These are phyloP conservation scores for Lipophrys pholis DNA, from an alignment of 2,113 vertebrate genomes.

Conservation along the genomic window DNA sequence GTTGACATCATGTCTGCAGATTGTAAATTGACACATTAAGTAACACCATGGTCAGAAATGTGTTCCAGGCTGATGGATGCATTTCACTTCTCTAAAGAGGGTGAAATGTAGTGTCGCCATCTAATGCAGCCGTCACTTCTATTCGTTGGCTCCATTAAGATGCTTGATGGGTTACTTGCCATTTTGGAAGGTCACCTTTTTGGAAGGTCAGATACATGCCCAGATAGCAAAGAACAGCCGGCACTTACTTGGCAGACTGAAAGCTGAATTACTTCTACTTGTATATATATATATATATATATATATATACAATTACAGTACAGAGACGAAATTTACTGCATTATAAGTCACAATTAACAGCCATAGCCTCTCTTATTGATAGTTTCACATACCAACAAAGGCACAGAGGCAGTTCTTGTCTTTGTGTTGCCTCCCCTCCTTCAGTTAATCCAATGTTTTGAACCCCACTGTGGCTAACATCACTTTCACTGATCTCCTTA, in stretches of 20 bases:
- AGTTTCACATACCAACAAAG: not conserved
- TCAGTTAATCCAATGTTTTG: not conserved
- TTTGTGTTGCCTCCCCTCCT: not conserved
- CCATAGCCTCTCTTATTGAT: not conserved
- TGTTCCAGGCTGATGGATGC: not conserved
- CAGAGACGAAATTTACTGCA: not conserved
- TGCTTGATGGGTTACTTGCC: not conserved
- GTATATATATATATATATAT: no score
- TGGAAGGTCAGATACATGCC: not conserved
- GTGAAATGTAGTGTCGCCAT: not conserved
- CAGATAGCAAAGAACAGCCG: not conserved
- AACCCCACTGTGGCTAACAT: not conserved
- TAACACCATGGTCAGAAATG: not conserved
- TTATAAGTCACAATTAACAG: not conserved
- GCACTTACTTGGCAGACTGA: not conserved
- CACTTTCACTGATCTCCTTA: constrained; percentile 2
- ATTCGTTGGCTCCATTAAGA: not conserved
- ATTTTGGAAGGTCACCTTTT: not conserved
- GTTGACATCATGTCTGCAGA: not conserved
- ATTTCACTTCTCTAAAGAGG: not conserved
- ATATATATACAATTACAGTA: not conserved
- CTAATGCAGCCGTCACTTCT: not conserved
- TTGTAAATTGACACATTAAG: not conserved
- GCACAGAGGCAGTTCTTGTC: not conserved
- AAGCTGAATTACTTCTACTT: not conserved